phyloP scores from a whole-genome alignment of 2,113 vertebrate species.

The Chaetodon auriga region DNA sequence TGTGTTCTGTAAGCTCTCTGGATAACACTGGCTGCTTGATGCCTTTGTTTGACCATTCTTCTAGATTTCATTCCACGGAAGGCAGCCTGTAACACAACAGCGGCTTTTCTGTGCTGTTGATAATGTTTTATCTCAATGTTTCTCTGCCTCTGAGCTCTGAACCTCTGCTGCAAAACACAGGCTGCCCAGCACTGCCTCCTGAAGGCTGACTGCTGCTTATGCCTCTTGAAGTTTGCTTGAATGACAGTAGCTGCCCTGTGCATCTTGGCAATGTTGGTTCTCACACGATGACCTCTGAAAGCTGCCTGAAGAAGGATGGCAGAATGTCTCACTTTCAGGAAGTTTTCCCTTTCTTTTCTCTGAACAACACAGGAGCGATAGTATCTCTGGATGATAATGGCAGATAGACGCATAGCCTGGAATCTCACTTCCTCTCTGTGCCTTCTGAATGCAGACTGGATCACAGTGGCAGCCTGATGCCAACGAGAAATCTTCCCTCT shows the following conservation, averaged over 20 bases:
- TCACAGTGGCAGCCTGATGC: slow-evolving; percentile 84
- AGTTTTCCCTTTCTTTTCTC: slow-evolving; percentile 72
- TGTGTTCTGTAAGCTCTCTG: slow-evolving; percentile 37
- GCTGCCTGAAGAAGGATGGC: slow-evolving; percentile 78
- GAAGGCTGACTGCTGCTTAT: slow-evolving; percentile 79
- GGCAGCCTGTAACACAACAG: slow-evolving; percentile 77
- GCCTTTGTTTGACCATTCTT: slow-evolving; percentile 71
- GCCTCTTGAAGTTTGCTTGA: slow-evolving; percentile 85
- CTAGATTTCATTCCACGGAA: slow-evolving; percentile 83
- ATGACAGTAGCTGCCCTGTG: slow-evolving; percentile 82
- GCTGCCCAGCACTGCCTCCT: slow-evolving; percentile 76
- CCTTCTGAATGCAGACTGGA: slow-evolving; percentile 88
- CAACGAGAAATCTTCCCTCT: slow-evolving; percentile 73
- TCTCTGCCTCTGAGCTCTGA: slow-evolving; percentile 80
- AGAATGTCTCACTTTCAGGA: slow-evolving; percentile 73
- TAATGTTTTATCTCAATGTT: slow-evolving; percentile 65
- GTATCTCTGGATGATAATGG: slow-evolving; percentile 84
- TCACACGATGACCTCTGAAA: slow-evolving; percentile 72
- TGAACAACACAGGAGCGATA: slow-evolving; percentile 80
- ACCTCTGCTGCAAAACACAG: slow-evolving; percentile 83
- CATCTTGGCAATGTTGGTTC: slow-evolving; percentile 56
- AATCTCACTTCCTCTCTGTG: slow-evolving; percentile 79
- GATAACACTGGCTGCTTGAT: slow-evolving; percentile 52
- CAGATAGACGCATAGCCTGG: slow-evolving; percentile 80
- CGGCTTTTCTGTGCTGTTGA: slow-evolving; percentile 60